Conservation (phyloP, 2,888 invertebrate species). For the Oegoconia quadripuncta region DNA sequence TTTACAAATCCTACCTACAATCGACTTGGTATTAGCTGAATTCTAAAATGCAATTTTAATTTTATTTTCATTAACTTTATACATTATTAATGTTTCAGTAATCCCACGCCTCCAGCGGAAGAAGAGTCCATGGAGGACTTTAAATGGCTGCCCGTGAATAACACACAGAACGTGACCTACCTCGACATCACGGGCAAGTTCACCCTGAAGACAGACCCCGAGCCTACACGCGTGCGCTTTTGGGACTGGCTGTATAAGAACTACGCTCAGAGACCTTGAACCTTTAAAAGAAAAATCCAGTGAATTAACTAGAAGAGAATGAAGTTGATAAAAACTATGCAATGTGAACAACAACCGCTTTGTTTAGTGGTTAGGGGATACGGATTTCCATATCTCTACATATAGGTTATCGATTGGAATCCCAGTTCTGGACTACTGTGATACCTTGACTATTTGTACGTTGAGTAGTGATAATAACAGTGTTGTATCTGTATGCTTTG, state of each 20-base stretch:
- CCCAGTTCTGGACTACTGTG: no score
- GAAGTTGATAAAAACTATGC: no score
- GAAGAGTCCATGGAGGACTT: constrained; percentile 70
- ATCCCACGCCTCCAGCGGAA: constrained; percentile 76
- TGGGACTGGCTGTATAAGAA: constrained; percentile 76
- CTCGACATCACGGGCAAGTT: constrained; percentile 77
- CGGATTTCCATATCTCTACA: no score
- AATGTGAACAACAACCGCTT: no score
- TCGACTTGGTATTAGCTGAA: no score
- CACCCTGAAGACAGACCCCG: constrained; percentile 71
- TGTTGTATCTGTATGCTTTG: no score
- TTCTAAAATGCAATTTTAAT: no score
- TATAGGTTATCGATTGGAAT: no score
- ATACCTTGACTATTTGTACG: no score
- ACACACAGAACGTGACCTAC: constrained; percentile 55
- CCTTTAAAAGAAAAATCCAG: neutral
- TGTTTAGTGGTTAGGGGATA: no score
- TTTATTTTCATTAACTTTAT: neutral
- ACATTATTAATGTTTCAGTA: constrained; percentile 40
- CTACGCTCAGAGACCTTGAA: constrained; percentile 37
- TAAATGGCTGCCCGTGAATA: constrained; percentile 74
- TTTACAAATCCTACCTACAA: no score
- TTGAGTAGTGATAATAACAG: no score
- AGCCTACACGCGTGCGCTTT: constrained; percentile 72
- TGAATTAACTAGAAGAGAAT: neutral